These are phyloP conservation scores for Hippocampus abdominalis DNA, from an alignment of 2,113 vertebrate genomes.

Conservation along the genomic window DNA sequence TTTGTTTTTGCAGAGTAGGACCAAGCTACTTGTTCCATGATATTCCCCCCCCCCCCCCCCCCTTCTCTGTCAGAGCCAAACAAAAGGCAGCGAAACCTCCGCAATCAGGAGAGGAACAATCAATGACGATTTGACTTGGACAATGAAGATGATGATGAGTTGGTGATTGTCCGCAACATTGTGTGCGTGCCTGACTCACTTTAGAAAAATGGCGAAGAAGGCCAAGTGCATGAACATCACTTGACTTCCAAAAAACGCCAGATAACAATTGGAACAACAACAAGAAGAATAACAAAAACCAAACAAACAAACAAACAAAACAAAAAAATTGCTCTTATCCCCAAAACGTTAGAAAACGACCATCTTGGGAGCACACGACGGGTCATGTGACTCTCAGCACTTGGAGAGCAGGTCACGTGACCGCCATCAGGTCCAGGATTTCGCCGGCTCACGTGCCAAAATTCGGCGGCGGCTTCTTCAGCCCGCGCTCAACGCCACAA, in stretches of 20 bases:
- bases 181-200: neutral
- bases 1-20: slow-evolving; percentile 15
- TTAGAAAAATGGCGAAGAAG: neutral
- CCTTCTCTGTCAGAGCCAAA: slow-evolving; percentile 21
- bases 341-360: slow-evolving; percentile 60
- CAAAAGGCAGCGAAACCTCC: neutral
- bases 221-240: slow-evolving; percentile 9
- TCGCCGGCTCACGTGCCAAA: too few species aligned
- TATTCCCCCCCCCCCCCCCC: neutral
- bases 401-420: slow-evolving; percentile 33
- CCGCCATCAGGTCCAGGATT: slow-evolving; percentile 47
- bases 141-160: neutral
- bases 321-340: slow-evolving; percentile 33
- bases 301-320: slow-evolving; percentile 11
- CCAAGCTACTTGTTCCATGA: slow-evolving; percentile 11
- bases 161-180: neutral
- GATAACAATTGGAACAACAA: slow-evolving; percentile 16
- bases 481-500: too few species aligned
- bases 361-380: slow-evolving; percentile 58
- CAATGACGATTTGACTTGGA: neutral
- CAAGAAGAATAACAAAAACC: neutral
- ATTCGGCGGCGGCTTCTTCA: too few species aligned
- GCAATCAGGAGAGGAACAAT: neutral
- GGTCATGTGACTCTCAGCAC: slow-evolving; percentile 51
- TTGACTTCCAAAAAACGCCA: slow-evolving; percentile 43